Conservation (phyloP, 2,888 invertebrate species). For the Cosmopolites sordidus region DNA sequence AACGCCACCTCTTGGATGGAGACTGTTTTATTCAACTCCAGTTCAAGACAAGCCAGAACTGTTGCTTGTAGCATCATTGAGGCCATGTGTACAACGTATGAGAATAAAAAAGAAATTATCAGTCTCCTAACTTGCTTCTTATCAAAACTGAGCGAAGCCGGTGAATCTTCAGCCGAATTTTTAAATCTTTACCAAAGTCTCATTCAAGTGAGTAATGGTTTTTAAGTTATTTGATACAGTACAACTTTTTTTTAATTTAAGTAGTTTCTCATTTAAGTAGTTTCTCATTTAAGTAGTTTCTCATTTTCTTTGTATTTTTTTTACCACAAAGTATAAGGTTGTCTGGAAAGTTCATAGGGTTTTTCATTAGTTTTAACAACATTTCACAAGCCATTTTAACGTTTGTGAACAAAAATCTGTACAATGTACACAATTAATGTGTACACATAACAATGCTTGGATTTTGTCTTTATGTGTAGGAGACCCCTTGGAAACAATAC, state of each 20-base stretch:
- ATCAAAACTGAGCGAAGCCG: slow-evolving; percentile 79
- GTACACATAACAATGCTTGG: too few relatives aligned
- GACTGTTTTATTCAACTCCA: slow-evolving; percentile 87
- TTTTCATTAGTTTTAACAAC: too few relatives aligned
- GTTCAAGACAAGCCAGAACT: slow-evolving; percentile 82
- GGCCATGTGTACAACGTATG: slow-evolving; percentile 67
- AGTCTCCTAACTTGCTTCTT: slow-evolving; percentile 85
- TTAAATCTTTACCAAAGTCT: slow-evolving; percentile 80
- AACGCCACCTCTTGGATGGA: slow-evolving; percentile 80
- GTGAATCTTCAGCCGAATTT: slow-evolving; percentile 91
- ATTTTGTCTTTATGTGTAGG: slow-evolving; percentile 42
- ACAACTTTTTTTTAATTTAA: background rate
- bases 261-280: background rate
- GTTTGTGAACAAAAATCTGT: too few relatives aligned
- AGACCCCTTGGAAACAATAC: slow-evolving; percentile 91
- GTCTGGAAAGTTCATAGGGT: too few relatives aligned
- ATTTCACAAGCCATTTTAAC: too few relatives aligned
- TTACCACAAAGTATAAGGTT: too few relatives aligned
- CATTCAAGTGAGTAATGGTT: slow-evolving; percentile 80
- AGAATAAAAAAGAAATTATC: slow-evolving; percentile 70
- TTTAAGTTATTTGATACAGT: too few relatives aligned
- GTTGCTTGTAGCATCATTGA: slow-evolving; percentile 86
- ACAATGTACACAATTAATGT: too few relatives aligned
- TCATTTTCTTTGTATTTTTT: too few relatives aligned
- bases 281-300: background rate